phyloP scores from a whole-genome alignment of 2,888 invertebrate genomes.

The Mimumesa dahlbomi region DNA sequence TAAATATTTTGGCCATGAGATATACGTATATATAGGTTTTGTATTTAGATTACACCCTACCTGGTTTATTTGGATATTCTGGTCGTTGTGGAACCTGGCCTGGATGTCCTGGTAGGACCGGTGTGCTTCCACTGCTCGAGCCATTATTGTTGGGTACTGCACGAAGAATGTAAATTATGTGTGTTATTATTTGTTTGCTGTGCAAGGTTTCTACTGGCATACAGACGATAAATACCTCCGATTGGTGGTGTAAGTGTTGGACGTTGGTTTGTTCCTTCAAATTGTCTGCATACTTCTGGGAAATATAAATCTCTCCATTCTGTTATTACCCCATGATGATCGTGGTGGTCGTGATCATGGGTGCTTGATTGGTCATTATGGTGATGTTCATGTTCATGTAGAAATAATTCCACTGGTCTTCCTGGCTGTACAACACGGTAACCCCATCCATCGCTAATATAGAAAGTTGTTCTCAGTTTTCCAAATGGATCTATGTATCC shows the following conservation, averaged over 20 bases:
- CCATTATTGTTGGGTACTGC: slow-evolving; percentile 1
- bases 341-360: slow-evolving; percentile 68
- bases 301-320: slow-evolving; percentile 87
- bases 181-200: too few relatives aligned
- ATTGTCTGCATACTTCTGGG: slow-evolving; percentile 87
- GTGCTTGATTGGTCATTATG: too few relatives aligned
- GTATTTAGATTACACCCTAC: background rate
- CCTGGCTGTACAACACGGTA: slow-evolving; percentile 88
- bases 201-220: too few relatives aligned
- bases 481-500: slow-evolving; percentile 88
- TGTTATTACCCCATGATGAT: slow-evolving; percentile 82
- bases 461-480: slow-evolving; percentile 86
- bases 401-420: slow-evolving; percentile 86
- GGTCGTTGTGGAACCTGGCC: slow-evolving; percentile 51
- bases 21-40: background rate
- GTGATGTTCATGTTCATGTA: slow-evolving; percentile 80
- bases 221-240: slow-evolving; percentile 35
- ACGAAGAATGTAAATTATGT: background rate
- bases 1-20: too few relatives aligned
- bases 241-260: slow-evolving; percentile 27
- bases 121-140: slow-evolving; percentile 24
- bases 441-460: slow-evolving; percentile 89
- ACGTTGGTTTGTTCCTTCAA: slow-evolving; percentile 56
- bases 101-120: slow-evolving; percentile 52
- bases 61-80: slow-evolving; percentile 53